Evolutionary conservation across 2,113 vertebrate species (phyloP), one percentile per base, ranked within the genome.

Genomic region (Scomber scombrus): DNA sequence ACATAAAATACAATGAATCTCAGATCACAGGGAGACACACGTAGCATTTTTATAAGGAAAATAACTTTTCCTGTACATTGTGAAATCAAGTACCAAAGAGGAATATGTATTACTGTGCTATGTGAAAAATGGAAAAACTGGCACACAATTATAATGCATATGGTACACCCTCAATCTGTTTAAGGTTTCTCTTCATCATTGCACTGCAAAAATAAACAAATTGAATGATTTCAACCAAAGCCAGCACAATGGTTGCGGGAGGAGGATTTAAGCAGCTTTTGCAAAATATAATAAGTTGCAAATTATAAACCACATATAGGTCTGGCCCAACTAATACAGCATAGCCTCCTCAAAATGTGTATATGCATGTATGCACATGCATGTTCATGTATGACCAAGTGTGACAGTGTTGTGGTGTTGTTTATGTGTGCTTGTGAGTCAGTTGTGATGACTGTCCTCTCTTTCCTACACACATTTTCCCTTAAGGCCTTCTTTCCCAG

Each of bases 401-500:
- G 49, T n/a, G 56, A 55, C n/a, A 21, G 10, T 51, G 10, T 58
- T 31, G 23, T 2, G 23, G 23, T 26, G 23, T 3, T n/a, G 40
- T 15, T 11, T 14, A 45, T 11, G 12, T 5, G 29, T 43, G 14
- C 26, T 8, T 19, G 11, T 70, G 58, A 49, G 63, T 54, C 61
- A 63, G 71, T 43, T 68, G 61, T 54, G 9, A 64, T 65, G 72
- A 65, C 77, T 61, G 56, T 6, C 43, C 66, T 68, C 5, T 54
- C 55, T 84, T 69, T 76, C 55, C 62, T 46, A 80, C 62, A 67
- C 23, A 63, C 43, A 72, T 79, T 78, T 81, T 58, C 54, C 72
- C 60, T 45, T 18, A 3, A 62, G 67, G 72, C 56, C 65, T 55
- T 52, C 14, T 49, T 52, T 77, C 52, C 78, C n/a, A 81, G 66